Evolutionary conservation across 2,113 vertebrate species (phyloP), one percentile per base, ranked within the genome.

Genomic region (Nothobranchius kuhntae): DNA sequence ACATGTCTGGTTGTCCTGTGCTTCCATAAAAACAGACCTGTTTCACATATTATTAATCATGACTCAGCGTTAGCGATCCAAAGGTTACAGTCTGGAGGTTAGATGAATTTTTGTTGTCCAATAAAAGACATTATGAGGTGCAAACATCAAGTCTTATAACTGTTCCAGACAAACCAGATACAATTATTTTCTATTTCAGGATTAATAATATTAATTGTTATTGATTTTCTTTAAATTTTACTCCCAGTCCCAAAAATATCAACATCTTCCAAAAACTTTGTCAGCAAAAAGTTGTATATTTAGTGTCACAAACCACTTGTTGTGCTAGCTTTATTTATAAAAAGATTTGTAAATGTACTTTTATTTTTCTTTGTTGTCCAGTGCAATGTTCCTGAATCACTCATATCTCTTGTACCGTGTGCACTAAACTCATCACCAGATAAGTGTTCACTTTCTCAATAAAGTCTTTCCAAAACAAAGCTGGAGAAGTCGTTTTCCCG

Each of bases 281-380:
- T 54, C 55, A 63, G 53, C 70, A 48, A 66, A n/a, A 83, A 72
- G 63, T 68, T 85, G 54, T 79, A 68, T 80, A 68, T 73, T 73
- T 76, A 68, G 78, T 86, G 82, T 78, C 42, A 78, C 68, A 45
- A 84, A 85, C 76, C 73, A 75, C 83, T 83, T 53, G 4, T 4
- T 80, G 68, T 84, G 71, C 82, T 66, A 55, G 58, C 82, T 86
- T 91, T 89, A 91, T 92, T 92, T 92, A 90, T 91, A 67, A 77
- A 60, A 46, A 88, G 52, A 83, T 82, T 51, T 88, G 80, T 91
- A 87, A 89, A 88, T 87, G 83, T 78, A 72, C 78, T 71, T 77
- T 73, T 86, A 69, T 76, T 89, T 68, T 78, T 60, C 67, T 78
- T 80, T 70, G 47, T 87, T 83, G 71, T 69, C 57, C 75, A 73